Conservation (phyloP, 2,797 vertebrate species). For the Pithecia hirsuta region DNA sequence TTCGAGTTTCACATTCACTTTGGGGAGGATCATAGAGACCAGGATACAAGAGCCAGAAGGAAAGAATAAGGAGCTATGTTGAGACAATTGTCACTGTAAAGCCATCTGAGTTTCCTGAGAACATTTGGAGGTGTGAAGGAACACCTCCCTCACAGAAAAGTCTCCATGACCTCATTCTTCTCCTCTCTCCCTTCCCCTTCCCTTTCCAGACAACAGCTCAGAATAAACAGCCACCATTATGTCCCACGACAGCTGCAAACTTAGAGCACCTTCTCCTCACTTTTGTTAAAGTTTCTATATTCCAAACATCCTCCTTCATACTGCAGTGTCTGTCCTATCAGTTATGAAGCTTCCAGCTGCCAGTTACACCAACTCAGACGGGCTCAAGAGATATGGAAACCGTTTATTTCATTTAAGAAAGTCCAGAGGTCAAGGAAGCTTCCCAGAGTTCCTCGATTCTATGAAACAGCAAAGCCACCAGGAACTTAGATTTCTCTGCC, state of each 20-base stretch:
- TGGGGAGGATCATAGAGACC: background rate
- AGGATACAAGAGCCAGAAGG: background rate
- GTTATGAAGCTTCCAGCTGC: background rate
- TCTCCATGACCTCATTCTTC: background rate
- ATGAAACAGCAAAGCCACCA: background rate
- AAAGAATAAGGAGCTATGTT: background rate
- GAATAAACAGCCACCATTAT: background rate
- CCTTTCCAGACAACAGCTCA: background rate
- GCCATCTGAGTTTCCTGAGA: background rate
- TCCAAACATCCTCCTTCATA: background rate
- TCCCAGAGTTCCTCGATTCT: background rate
- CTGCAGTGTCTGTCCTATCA: background rate
- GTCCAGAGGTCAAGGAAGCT: background rate
- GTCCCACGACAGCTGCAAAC: background rate
- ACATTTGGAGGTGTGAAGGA: background rate
- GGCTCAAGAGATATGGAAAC: background rate
- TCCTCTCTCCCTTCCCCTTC: background rate
- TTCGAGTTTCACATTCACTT: background rate
- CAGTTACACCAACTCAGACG: background rate
- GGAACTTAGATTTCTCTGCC: background rate
- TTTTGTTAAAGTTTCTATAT: background rate
- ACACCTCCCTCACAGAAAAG: background rate
- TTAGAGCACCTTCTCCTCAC: background rate
- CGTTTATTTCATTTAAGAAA: background rate
- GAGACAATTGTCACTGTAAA: background rate